Percentiles rank a stretch among this genome's conserved stretches.
Conservation (phyloP, 2,113 vertebrate genomes). For the Mus musculus region DNA sequence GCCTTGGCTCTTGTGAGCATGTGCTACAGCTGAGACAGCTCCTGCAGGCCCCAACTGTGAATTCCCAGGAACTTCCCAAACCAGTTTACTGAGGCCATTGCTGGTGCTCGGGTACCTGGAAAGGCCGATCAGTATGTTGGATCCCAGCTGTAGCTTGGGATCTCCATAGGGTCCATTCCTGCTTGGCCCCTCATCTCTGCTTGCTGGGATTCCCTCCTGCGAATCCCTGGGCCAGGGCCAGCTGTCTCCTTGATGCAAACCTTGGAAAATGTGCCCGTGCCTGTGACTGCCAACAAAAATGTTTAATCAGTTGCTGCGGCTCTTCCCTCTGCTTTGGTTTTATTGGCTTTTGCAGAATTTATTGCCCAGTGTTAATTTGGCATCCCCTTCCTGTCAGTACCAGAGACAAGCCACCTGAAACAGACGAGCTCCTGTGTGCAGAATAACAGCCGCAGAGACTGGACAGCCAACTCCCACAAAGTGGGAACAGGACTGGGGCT, state of each 20-base stretch:
- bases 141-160: neutral
- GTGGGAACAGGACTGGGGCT: neutral
- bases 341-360: slow-evolving; percentile 76
- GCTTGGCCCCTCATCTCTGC: neutral
- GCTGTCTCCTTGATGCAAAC: slow-evolving; percentile 73
- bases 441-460: neutral
- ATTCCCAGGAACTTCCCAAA: neutral
- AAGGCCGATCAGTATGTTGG: neutral
- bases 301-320: slow-evolving; percentile 72
- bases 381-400: slow-evolving; percentile 73
- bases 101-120: neutral
- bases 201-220: neutral
- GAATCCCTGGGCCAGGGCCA: slow-evolving; percentile 49
- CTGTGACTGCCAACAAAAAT: slow-evolving; percentile 77
- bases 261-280: slow-evolving; percentile 66
- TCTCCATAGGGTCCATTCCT: neutral
- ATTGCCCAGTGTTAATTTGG: slow-evolving; percentile 69
- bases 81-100: neutral
- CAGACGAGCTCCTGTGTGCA: slow-evolving; percentile 33
- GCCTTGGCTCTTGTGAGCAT: rapidly evolving
- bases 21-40: neutral
- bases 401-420: slow-evolving; percentile 73
- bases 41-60: neutral
- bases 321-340: slow-evolving; percentile 62
- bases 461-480: neutral